These are phyloP conservation scores for Lagria hirta DNA, from an alignment of 2,888 invertebrate species.

Conservation along the genomic window DNA sequence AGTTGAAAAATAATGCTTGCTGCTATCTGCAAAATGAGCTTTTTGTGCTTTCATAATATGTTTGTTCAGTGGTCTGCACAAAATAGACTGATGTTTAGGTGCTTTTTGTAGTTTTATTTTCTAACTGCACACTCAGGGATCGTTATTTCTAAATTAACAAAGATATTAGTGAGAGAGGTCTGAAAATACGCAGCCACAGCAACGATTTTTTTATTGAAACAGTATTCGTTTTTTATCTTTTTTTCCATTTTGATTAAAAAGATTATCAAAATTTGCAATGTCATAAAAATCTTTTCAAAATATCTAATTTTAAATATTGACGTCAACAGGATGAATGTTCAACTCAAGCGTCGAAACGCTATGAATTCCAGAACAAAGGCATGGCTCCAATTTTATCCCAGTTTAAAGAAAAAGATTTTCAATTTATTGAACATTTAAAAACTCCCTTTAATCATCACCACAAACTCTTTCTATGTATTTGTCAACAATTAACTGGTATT, in stretches of 20 bases:
- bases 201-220: neutral
- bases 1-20: constrained; percentile 2
- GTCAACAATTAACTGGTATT: too few species aligned
- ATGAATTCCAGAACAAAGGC: constrained; percentile 24
- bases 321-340: constrained; percentile 17
- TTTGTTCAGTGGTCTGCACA: too few species aligned
- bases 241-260: neutral
- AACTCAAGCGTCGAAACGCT: constrained; percentile 26
- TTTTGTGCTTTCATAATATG: too few species aligned
- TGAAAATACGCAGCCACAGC: neutral
- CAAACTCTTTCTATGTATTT: too few species aligned
- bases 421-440: too few species aligned
- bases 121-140: constrained; percentile 7
- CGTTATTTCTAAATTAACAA: constrained; percentile 2
- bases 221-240: neutral
- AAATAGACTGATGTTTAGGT: too few species aligned
- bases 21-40: constrained; percentile 9
- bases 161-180: too few species aligned
- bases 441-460: too few species aligned
- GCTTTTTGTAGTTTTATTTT: constrained; percentile 15
- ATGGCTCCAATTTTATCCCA: too few species aligned
- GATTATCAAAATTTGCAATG: constrained; percentile 14
- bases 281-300: constrained; percentile 13
- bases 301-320: constrained; percentile 22
- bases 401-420: too few species aligned